Base-by-base conservation (phyloP, 2,113 vertebrate genomes). In the Pelodiscus sinensis region DNA sequence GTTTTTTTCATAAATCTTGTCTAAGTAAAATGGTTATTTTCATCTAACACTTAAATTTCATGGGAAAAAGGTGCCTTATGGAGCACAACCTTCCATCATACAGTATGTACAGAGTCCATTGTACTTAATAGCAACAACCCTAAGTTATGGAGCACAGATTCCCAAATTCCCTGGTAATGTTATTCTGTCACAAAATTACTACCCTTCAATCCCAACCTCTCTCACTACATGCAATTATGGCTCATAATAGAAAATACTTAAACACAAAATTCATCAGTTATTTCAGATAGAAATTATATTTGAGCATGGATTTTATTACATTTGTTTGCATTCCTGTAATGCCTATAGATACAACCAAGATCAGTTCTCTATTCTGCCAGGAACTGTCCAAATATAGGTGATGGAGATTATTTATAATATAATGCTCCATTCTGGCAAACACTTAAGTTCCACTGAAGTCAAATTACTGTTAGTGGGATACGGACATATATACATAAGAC, bases 121-220 rank as follows among this genome's bases (percentile, higher is more conserved):
- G 88, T 52, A 2, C 2, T 50, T 1, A 65, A 1, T 35, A 86
- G 18, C 8, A 44, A 88, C 31, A 35, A 0, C 56, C 4, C 25
- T 84, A 44, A 79, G 4, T 87, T 81, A 13, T 84, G 16, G 16
- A 89, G 11, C 60, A 25, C 18, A 38, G 87, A 7, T 2, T 73
- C 51, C 92, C 62, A 92, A 91, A 68, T 3, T 73, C 4, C 68
- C 9, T 51, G 9, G 65, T 60, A 68, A 7, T 80, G 18, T 77
- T 88, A 86, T 68, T 44, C 10, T 25, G 44, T 75, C 38, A 44
- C 19, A 35, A 38, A 35, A 21, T 35, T 21, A 22, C 35, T 35
- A 35, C n/a, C n/a, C 9, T 73, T 22, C n/a, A 12, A 22, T 38
- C 19, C 21, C 35, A 73, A 2, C 71, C 15, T 2, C 9, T 22